phyloP scores from a whole-genome alignment of 2,888 invertebrate genomes.

The Drepanosiphum platanoidis region DNA sequence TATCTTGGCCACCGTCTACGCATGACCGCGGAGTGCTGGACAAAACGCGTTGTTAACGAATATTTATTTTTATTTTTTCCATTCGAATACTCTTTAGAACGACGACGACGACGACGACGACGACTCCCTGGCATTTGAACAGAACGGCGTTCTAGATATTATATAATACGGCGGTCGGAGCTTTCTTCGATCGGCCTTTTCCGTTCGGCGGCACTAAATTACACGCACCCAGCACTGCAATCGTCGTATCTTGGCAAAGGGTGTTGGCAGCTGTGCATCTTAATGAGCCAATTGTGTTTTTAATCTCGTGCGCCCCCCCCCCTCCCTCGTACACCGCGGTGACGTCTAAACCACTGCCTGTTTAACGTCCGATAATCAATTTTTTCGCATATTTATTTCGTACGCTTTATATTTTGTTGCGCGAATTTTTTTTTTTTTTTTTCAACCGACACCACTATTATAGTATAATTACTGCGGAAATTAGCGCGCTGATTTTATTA shows the following conservation, averaged over 20 bases:
- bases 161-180: no score
- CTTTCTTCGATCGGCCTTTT: slow-evolving; percentile 24
- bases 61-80: not conserved
- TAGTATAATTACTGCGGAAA: no score
- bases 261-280: slow-evolving; percentile 34
- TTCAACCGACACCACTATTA: no score
- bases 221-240: slow-evolving; percentile 15
- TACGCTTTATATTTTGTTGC: not conserved
- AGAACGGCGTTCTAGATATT: not conserved
- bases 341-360: not conserved
- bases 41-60: not conserved
- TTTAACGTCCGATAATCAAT: not conserved
- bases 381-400: no score
- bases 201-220: slow-evolving; percentile 12
- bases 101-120: not conserved
- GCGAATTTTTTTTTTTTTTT: no score
- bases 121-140: slow-evolving; percentile 16
- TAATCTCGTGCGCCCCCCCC: slow-evolving; percentile 9
- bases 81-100: not conserved
- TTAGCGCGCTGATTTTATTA: no score
- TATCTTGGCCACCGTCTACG: not conserved
- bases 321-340: not conserved
- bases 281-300: slow-evolving; percentile 44
- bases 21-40: not conserved
- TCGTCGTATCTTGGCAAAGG: slow-evolving; percentile 41